Conservation (phyloP, 2,888 invertebrate genomes). For the Acanthococcus lagerstroemiae region DNA sequence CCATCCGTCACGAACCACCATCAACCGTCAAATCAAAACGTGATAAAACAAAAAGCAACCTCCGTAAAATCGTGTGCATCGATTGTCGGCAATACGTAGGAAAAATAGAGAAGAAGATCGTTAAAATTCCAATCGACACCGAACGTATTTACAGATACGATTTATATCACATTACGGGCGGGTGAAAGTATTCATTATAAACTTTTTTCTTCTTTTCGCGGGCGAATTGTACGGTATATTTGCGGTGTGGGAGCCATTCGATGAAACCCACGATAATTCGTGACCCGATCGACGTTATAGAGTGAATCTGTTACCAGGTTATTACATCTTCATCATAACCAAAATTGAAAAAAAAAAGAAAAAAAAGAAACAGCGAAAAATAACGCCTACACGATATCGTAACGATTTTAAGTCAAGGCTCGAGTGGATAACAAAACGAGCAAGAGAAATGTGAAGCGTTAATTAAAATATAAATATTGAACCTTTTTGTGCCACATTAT, state of each 20-base stretch:
- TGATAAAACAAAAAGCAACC: constrained; percentile 13
- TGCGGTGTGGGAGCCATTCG: constrained; percentile 27
- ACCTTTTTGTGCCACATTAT: not conserved
- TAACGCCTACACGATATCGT: not conserved
- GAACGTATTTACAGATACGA: constrained; percentile 10
- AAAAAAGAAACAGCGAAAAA: not conserved
- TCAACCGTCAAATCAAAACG: constrained; percentile 19
- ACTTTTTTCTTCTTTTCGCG: constrained; percentile 11
- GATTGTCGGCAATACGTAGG: constrained; percentile 13
- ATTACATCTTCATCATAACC: not conserved
- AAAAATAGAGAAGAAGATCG: constrained; percentile 19
- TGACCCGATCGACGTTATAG: constrained; percentile 12
- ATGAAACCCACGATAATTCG: constrained; percentile 25
- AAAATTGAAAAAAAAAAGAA: not conserved
- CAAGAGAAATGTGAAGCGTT: not conserved
- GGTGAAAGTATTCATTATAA: constrained; percentile 28
- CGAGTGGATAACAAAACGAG: not conserved
- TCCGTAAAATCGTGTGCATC: constrained; percentile 5
- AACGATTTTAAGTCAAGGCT: not conserved
- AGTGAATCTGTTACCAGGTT: constrained; percentile 13
- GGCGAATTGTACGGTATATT: constrained; percentile 12
- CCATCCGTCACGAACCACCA: constrained; percentile 16
- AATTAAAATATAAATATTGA: constrained; percentile 10
- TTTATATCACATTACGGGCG: constrained; percentile 22
- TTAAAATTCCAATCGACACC: constrained; percentile 27